A percentile compares a stretch with the other conserved stretches of the same genome.
Evolutionary conservation across 1,140 invertebrate species (phyloP).

Genomic region (Pectinophora gossypiella): DNA sequence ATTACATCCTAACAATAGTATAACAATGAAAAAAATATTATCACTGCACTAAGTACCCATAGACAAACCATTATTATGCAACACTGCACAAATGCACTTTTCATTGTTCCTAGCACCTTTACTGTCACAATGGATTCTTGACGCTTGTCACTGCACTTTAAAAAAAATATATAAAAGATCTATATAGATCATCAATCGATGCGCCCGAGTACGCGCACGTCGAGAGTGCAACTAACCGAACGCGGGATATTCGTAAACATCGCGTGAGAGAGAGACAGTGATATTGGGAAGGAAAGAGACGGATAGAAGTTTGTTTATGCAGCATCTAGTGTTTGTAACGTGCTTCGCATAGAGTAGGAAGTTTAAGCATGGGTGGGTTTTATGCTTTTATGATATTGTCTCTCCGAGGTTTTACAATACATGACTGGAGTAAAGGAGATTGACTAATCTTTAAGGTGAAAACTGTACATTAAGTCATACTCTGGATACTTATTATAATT

Average conservation of each 20-base stretch:
- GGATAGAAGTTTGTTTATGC: background rate
- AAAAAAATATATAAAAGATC: slow-evolving; percentile 19
- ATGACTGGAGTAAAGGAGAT: no score
- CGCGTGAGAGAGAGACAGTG: slow-evolving; percentile 24
- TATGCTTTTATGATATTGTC: no score
- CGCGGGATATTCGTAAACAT: slow-evolving; percentile 50
- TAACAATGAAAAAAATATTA: slow-evolving; percentile 9
- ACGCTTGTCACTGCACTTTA: slow-evolving; percentile 7
- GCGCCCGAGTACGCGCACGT: slow-evolving; percentile 24
- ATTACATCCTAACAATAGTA: no score
- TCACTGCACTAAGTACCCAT: slow-evolving; percentile 11
- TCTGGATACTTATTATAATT: no score
- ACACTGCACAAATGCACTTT: background rate
- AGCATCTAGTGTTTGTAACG: no score
- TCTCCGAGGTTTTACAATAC: no score
- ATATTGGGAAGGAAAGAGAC: slow-evolving; percentile 7
- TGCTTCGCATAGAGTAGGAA: no score
- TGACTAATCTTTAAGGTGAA: no score
- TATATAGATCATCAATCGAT: slow-evolving; percentile 24
- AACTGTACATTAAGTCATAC: no score
- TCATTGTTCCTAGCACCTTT: slow-evolving; percentile 3
- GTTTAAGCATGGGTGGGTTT: no score
- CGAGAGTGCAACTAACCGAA: slow-evolving; percentile 25
- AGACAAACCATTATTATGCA: slow-evolving; percentile 12
- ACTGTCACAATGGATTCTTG: slow-evolving; percentile 24